Conservation (phyloP, 2,888 invertebrate genomes). For the Pimpla rufipes region DNA sequence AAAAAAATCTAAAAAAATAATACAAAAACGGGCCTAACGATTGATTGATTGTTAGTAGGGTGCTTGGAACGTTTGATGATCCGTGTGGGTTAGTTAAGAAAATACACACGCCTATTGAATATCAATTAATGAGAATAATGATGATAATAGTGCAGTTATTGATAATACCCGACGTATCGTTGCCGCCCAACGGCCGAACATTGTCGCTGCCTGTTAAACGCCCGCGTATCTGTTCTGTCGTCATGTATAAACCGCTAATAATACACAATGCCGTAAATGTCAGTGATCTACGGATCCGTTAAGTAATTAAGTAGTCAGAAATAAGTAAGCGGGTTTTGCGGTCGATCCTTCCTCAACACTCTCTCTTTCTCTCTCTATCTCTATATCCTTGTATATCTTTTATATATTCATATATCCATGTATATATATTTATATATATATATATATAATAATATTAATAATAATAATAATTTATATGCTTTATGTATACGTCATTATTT, state of each 20-base stretch:
- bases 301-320: constrained; percentile 78
- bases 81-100: constrained; percentile 56
- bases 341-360: constrained; percentile 67
- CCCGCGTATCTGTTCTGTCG: constrained; percentile 14
- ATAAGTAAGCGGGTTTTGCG: constrained; percentile 74
- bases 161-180: constrained; percentile 42
- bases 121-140: constrained; percentile 50
- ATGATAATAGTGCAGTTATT: constrained; percentile 46
- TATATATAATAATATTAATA: constrained; percentile 45
- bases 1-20: constrained; percentile 32
- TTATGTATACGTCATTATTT: constrained; percentile 60
- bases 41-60: constrained; percentile 57
- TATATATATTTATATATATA: constrained; percentile 50
- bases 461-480: constrained; percentile 56
- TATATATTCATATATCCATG: constrained; percentile 61
- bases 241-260: constrained; percentile 27
- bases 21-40: constrained; percentile 31
- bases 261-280: constrained; percentile 29
- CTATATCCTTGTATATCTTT: constrained; percentile 55
- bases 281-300: constrained; percentile 71
- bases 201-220: constrained; percentile 43
- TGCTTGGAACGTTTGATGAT: constrained; percentile 56
- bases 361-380: constrained; percentile 59
- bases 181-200: constrained; percentile 3
- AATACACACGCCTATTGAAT: constrained; percentile 48